Evolutionary conservation across 2,113 vertebrate genomes (phyloP).

Genomic region (Sceloporus undulatus): DNA sequence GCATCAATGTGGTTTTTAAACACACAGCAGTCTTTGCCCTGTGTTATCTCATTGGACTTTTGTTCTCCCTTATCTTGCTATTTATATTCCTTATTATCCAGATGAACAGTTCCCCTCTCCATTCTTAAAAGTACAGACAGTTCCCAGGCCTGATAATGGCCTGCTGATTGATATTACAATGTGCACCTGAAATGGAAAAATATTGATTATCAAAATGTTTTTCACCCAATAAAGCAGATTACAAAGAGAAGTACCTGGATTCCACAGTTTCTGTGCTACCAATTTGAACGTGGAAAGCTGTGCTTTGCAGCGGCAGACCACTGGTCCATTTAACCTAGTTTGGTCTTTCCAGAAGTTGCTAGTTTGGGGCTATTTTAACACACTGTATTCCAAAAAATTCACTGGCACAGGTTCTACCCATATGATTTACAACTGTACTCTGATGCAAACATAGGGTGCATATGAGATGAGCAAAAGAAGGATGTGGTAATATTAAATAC

Average conservation of each 20-base stretch:
- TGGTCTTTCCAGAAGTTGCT: background rate
- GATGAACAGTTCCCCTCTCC: background rate
- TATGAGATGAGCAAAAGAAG: too few species aligned
- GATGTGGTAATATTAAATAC: too few species aligned
- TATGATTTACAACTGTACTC: background rate
- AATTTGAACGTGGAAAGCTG: background rate
- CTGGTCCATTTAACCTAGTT: background rate
- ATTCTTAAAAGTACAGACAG: background rate
- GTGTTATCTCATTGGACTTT: constrained; percentile 51
- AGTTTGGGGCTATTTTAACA: background rate
- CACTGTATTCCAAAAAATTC: background rate
- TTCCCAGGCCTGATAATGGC: constrained; percentile 2
- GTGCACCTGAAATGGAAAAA: background rate
- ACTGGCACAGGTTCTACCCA: background rate
- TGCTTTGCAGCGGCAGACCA: background rate
- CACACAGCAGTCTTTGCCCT: background rate
- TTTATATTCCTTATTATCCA: constrained; percentile 12
- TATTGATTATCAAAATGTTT: background rate
- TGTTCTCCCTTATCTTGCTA: constrained; percentile 29
- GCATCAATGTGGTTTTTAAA: background rate
- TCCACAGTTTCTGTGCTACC: background rate
- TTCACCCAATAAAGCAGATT: background rate
- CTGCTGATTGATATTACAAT: background rate
- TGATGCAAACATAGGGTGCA: background rate
- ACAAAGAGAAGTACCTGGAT: background rate